Base-by-base conservation (phyloP, 2,888 invertebrate genomes). In the Reticulitermes lucifugus region DNA sequence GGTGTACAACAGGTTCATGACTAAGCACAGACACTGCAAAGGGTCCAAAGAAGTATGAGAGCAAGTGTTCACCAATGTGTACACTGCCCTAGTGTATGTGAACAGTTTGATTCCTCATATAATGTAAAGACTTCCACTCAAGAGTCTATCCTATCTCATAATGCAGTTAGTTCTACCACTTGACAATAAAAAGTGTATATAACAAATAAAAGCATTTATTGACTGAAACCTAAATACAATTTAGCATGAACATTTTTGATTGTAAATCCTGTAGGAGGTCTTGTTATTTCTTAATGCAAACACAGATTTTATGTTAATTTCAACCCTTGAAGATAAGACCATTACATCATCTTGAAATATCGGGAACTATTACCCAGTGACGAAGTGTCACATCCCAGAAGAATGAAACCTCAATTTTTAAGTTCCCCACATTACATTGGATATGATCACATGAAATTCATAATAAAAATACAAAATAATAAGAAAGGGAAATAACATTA, bases 161-260 rank as follows among this genome's bases (percentile, higher is more conserved):
- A 25, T 25, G 9, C 25, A 65, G 65, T n/a, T 25, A 60, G 10
- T 65, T 65, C 25, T 65, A 65, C 12, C 6, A n/a, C 9, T n/a
- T 65, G 7, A 25, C n/a, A 65, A n/a, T 65, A n/a, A 41, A 46
- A 77, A 77, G 46, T 22, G 7, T 77, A 25, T 9, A 4, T 81
- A 81, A 84, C 84, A 84, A 84, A 84, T 84, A 84, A 35, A 84
- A 84, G 84, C 84, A 84, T 84, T 84, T 84, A 84, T 84, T 84
- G 84, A 84, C 81, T 79, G 79, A 84, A 84, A 79, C 84, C 80
- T 84, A 84, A 84, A 81, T 84, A 84, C 84, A 80, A 81, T 35
- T 46, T 70, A 81, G 51, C 60, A 59, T 46, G 43, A 77, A 77
- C 51, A 77, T 77, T 77, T 77, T 75, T 35, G 4, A 12, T 22